Evolutionary conservation across 2,888 invertebrate species (phyloP), one percentile per base, ranked within the genome.

Genomic region (Anoncus sp.): DNA sequence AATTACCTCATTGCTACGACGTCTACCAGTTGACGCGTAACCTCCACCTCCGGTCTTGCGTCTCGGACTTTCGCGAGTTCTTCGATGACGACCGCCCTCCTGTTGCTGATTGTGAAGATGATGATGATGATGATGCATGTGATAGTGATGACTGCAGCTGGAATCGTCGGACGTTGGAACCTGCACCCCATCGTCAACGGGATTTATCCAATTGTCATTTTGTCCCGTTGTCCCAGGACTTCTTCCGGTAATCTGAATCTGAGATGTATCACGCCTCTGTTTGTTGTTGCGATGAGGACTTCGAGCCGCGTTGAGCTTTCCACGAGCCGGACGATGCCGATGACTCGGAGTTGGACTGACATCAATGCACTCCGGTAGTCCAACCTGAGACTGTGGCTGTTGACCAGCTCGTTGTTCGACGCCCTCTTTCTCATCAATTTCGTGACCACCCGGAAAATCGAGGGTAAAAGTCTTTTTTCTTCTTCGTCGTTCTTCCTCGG

Each of bases 381-480:
- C 73, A 31, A 73, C 77, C n/a, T 73, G 77, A 18, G 62, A 45
- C 45, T 45, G 31, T 10, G 72, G 59, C 57, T 80, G 84, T 0
- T 40, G 43, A n/a, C 70, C 16, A 62, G 77, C 40, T 49, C 82
- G 76, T 51, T 82, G 55, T 7, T 86, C 85, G n/a, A n/a, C n/a
- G 49, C 27, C 74, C 38, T 82, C 74, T 45, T 84, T 84, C 40
- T 88, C 87, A 12, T 93, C 92, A 24, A 92, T 92, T 90, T 94
- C 93, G 89, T 93, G 92, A 75, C 94, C 92, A 81, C 94, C 91
- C 70, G 94, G 92, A 91, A 96, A 94, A 87, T 97, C 96, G 80
- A 97, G 92, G 55, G 95, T 96, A 91, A 97, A 96, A 22, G 94
- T 94, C 87, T 95, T 95, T 91, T 95, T 95, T 86, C 94, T 94